Percentiles rank a stretch among this genome's conserved stretches.
These are phyloP conservation scores for Stegana nigrithorax DNA, from an alignment of 2,888 invertebrate genomes.

Conservation along the genomic window DNA sequence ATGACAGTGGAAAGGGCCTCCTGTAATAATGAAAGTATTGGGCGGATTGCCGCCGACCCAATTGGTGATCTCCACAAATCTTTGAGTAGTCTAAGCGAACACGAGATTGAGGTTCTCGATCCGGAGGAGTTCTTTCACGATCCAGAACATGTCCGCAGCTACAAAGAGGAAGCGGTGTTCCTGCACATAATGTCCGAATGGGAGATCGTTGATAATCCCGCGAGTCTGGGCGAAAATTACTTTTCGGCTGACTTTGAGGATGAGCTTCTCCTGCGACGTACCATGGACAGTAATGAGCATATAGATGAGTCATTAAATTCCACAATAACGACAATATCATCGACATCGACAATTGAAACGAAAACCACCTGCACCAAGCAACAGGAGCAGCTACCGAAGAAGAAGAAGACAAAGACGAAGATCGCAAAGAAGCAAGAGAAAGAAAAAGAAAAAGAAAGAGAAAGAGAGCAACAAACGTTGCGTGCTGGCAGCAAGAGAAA, in stretches of 20 bases:
- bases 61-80: too few relatives aligned
- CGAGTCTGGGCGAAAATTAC: constrained; percentile 45
- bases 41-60: too few relatives aligned
- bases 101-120: constrained; percentile 57
- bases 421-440: not conserved
- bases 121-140: constrained; percentile 67
- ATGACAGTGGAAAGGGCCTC: not conserved
- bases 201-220: constrained; percentile 63
- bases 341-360: constrained; percentile 9
- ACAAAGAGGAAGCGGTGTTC: constrained; percentile 63
- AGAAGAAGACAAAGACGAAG: constrained; percentile 8
- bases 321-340: too few relatives aligned
- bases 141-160: constrained; percentile 65
- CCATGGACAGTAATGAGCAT: constrained; percentile 28
- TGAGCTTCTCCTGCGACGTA: constrained; percentile 52
- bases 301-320: too few relatives aligned
- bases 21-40: too few relatives aligned
- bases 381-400: too few relatives aligned
- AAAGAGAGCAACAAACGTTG: not conserved
- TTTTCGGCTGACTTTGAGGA: constrained; percentile 67
- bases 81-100: constrained; percentile 44
- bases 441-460: not conserved
- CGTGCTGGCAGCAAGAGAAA: constrained; percentile 37
- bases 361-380: too few relatives aligned
- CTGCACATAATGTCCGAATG: constrained; percentile 65